These are phyloP conservation scores for Diplolepis rosae DNA, from an alignment of 2,888 invertebrate species.

Conservation along the genomic window DNA sequence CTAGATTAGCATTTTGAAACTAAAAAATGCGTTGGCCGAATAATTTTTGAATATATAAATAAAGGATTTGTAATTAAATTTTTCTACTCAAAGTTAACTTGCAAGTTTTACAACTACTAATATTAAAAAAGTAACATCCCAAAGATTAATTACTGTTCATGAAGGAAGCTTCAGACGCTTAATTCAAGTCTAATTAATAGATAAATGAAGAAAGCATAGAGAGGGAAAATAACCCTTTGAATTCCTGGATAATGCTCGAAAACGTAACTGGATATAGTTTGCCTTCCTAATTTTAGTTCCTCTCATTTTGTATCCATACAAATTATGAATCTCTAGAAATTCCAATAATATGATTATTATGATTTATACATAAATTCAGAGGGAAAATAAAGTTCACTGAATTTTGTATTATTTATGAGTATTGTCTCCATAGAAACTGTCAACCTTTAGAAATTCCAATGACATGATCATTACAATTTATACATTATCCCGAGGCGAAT, in stretches of 20 bases:
- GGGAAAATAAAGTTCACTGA: background rate
- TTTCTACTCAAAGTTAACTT: no score
- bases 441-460: background rate
- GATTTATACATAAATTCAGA: background rate
- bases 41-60: no score
- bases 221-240: slow-evolving; percentile 4
- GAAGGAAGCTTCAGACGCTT: background rate
- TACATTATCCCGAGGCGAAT: slow-evolving; percentile 18
- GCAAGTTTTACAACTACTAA: no score
- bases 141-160: background rate
- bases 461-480: no score
- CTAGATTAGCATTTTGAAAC: no score
- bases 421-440: no score
- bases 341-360: background rate
- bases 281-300: slow-evolving; percentile 16
- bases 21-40: no score
- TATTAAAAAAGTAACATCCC: no score
- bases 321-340: background rate
- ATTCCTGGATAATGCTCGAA: slow-evolving; percentile 11
- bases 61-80: no score
- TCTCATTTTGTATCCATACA: background rate
- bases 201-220: slow-evolving; percentile 24
- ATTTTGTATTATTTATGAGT: no score
- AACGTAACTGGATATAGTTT: slow-evolving; percentile 23
- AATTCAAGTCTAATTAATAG: background rate